A percentile compares a stretch with the other conserved stretches of the same genome.
These are phyloP conservation scores for Mesitornis unicolor DNA, from an alignment of 2,113 vertebrate species.

Conservation along the genomic window DNA sequence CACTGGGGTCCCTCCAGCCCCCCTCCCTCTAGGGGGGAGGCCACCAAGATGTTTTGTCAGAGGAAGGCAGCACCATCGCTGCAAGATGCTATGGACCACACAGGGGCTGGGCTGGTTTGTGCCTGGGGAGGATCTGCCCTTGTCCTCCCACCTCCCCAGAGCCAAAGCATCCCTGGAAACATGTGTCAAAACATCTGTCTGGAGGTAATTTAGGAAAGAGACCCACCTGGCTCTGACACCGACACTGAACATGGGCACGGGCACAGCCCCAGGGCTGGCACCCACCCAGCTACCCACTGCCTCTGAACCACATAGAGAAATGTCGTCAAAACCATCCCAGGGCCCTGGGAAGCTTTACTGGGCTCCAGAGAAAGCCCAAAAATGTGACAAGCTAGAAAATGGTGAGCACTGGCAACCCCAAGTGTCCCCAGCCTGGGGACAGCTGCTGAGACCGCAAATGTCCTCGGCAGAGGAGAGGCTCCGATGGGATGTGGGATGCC, in stretches of 20 bases:
- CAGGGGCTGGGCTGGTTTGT: neutral
- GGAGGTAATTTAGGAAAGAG: neutral
- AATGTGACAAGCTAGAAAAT: neutral
- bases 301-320: neutral
- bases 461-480: neutral
- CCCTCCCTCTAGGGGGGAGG: too few species aligned
- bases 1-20: too few species aligned
- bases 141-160: neutral
- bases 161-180: neutral
- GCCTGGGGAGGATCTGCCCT: neutral
- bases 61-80: accelerated
- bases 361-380: neutral
- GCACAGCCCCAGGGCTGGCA: neutral
- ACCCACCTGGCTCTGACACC: neutral
- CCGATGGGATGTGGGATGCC: accelerated
- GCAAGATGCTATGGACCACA: accelerated
- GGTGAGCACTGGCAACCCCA: accelerated
- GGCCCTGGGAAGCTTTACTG: accelerated
- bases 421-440: neutral
- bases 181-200: neutral
- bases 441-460: neutral
- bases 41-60: neutral
- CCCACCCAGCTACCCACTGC: neutral
- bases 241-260: neutral
- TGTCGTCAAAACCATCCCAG: neutral